Conservation (phyloP, 2,113 vertebrate genomes). For the Calonectris borealis region DNA sequence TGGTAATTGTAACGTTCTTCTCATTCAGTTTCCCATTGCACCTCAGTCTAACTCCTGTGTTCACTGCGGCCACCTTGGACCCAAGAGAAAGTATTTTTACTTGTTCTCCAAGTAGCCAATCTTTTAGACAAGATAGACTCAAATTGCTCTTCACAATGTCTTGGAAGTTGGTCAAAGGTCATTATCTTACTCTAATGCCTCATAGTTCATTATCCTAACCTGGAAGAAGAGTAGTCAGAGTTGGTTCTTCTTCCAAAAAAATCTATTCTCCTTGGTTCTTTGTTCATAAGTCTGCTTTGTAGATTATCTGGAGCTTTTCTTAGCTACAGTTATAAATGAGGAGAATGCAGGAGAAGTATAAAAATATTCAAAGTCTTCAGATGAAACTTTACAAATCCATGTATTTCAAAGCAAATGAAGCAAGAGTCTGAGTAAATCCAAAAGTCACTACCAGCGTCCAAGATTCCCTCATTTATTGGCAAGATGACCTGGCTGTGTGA, state of each 20-base stretch:
- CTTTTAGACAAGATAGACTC: neutral
- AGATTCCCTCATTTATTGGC: conserved; percentile 48
- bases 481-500: conserved; percentile 21
- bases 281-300: neutral
- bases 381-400: neutral
- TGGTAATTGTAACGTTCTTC: neutral
- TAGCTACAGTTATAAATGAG: neutral
- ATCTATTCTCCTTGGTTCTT: neutral
- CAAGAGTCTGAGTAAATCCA: conserved; percentile 4
- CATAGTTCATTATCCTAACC: neutral
- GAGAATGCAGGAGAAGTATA: neutral
- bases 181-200: neutral
- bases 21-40: neutral
- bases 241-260: neutral
- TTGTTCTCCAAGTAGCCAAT: neutral
- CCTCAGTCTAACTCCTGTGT: neutral
- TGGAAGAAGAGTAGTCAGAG: neutral
- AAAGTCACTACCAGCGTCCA: conserved; percentile 6
- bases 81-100: neutral
- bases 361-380: conserved; percentile 10
- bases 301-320: neutral
- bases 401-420: conserved; percentile 28
- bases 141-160: neutral
- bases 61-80: neutral
- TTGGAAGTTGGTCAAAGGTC: neutral